These are phyloP conservation scores for Genyomyrus donnyi DNA, from an alignment of 2,113 vertebrate species.

Conservation along the genomic window DNA sequence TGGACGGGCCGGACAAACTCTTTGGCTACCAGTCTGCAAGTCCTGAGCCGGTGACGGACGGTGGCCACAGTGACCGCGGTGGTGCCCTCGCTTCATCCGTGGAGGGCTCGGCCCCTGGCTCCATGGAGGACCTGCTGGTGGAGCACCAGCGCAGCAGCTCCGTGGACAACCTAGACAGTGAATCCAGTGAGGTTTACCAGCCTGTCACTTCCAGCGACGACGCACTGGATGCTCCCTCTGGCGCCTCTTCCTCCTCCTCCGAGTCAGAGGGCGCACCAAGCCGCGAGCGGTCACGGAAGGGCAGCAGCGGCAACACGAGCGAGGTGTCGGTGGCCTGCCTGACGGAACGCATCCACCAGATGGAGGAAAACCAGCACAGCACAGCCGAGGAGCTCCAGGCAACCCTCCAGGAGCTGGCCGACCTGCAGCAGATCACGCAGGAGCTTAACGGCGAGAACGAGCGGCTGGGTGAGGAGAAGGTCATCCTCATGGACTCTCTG, in stretches of 20 bases:
- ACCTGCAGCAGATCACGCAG: constrained; percentile 89
- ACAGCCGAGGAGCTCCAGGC: constrained; percentile 91
- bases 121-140: constrained; percentile 83
- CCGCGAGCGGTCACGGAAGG: constrained; percentile 73
- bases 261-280: constrained; percentile 81
- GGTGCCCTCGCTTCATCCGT: constrained; percentile 80
- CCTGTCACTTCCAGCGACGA: constrained; percentile 88
- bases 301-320: constrained; percentile 76
- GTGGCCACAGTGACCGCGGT: constrained; percentile 70
- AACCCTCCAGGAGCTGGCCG: constrained; percentile 83
- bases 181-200: constrained; percentile 91
- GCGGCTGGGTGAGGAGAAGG: constrained; percentile 86
- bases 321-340: constrained; percentile 87
- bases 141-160: constrained; percentile 84
- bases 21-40: constrained; percentile 77
- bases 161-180: constrained; percentile 85
- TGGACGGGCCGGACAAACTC: constrained; percentile 78
- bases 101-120: constrained; percentile 86
- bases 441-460: constrained; percentile 91
- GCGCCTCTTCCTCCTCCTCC: constrained; percentile 81
- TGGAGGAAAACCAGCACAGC: constrained; percentile 95
- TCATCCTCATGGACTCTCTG: constrained; percentile 88
- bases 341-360: constrained; percentile 89
- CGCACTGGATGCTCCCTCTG: constrained; percentile 78
- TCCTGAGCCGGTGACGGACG: constrained; percentile 68